phyloP scores from a whole-genome alignment of 2,113 vertebrate species.

The Copsychus sechellarum region DNA sequence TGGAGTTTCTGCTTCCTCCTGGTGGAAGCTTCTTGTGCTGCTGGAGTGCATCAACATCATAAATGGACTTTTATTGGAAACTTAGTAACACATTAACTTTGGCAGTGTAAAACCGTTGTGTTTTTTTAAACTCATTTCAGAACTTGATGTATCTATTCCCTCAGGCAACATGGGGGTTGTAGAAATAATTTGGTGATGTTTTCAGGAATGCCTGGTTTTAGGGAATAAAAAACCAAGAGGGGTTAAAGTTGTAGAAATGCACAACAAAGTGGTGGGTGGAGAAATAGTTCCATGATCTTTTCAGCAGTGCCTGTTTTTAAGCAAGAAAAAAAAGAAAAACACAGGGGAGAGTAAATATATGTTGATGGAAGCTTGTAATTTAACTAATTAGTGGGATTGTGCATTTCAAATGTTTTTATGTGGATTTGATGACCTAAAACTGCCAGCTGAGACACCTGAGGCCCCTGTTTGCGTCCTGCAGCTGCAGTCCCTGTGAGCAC shows the following conservation, averaged over 20 bases:
- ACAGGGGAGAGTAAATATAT: rapidly evolving
- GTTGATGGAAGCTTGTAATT: neutral
- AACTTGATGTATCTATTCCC: neutral
- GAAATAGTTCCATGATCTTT: neutral
- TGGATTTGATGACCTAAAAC: neutral
- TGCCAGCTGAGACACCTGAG: neutral
- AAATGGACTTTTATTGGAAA: neutral
- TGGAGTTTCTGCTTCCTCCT: neutral
- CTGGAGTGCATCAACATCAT: neutral
- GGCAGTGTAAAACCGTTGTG: rapidly evolving
- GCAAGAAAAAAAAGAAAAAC: neutral
- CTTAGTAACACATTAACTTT: neutral
- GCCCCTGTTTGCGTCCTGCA: neutral
- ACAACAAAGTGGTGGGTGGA: neutral
- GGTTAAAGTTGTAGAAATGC: neutral
- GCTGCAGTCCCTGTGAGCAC: rapidly evolving
- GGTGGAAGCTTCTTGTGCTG: neutral
- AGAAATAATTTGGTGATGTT: neutral
- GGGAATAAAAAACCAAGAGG: too few species aligned
- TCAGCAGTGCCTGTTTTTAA: neutral
- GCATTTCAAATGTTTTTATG: neutral
- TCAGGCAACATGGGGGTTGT: neutral
- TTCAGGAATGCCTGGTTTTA: neutral
- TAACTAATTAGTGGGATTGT: neutral
- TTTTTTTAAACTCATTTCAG: neutral